phyloP scores from a whole-genome alignment of 2,888 invertebrate species.

The Fragum whitleyi region DNA sequence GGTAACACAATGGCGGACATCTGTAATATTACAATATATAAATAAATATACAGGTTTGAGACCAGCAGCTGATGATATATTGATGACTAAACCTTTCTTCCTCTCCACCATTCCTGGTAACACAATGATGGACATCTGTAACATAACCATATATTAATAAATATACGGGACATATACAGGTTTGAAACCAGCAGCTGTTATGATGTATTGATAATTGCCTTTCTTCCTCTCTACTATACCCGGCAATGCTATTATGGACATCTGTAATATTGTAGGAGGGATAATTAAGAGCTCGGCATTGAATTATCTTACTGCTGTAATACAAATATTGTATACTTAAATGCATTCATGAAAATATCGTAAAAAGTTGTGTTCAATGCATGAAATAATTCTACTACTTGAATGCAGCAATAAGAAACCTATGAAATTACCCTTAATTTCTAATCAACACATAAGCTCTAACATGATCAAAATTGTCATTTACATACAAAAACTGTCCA shows the following conservation, averaged over 20 bases:
- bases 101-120: slow-evolving; percentile 89
- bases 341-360: background rate
- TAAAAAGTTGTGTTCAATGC: background rate
- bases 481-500: no score
- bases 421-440: no score
- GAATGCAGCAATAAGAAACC: no score
- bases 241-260: slow-evolving; percentile 94
- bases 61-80: slow-evolving; percentile 94
- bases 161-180: slow-evolving; percentile 86
- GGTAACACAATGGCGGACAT: slow-evolving; percentile 95
- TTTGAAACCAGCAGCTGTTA: slow-evolving; percentile 91
- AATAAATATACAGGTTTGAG: slow-evolving; percentile 89
- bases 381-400: no score
- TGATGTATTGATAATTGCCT: slow-evolving; percentile 95
- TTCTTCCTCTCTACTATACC: slow-evolving; percentile 87
- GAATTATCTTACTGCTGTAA: no score
- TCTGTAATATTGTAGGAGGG: slow-evolving; percentile 84
- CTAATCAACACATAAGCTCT: no score
- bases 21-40: slow-evolving; percentile 68
- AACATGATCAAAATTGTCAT: no score
- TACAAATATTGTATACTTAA: no score
- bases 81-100: slow-evolving; percentile 93
- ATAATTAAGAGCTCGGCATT: no score
- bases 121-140: slow-evolving; percentile 92
- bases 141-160: background rate